A percentile compares a stretch with the other conserved stretches of the same genome.
Conservation (phyloP, 2,888 invertebrate genomes). For the Phlogophora meticulosa region DNA sequence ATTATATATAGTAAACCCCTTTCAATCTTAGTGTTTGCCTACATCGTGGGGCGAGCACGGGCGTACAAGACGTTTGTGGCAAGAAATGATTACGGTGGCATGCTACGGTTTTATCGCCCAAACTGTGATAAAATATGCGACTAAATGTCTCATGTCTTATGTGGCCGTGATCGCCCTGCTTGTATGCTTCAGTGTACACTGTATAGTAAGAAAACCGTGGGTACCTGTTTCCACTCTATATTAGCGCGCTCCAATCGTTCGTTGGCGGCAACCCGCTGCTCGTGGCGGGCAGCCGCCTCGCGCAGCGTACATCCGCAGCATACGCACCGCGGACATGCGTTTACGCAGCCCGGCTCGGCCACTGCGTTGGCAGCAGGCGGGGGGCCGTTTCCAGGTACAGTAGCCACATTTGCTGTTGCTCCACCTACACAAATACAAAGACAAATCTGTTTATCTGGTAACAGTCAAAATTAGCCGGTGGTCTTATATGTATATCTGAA, state of each 20-base stretch:
- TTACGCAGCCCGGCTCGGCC: slow-evolving; percentile 65
- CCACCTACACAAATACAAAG: slow-evolving; percentile 46
- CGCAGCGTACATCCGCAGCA: slow-evolving; percentile 91
- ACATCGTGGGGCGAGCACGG: no score
- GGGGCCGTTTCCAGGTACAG: slow-evolving; percentile 50
- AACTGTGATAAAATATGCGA: no score
- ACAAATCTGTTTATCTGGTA: not conserved
- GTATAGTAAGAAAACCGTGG: not conserved
- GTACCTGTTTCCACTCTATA: slow-evolving; percentile 95
- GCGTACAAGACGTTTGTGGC: no score
- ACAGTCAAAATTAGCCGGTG: not conserved
- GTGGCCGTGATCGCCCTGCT: no score
- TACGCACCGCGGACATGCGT: slow-evolving; percentile 79
- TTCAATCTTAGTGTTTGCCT: no score
- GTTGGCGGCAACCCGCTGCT: slow-evolving; percentile 94
- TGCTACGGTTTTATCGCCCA: no score
- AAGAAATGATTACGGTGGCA: no score
- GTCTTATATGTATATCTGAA: not conserved
- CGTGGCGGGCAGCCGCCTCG: slow-evolving; percentile 95
- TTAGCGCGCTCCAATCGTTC: slow-evolving; percentile 95
- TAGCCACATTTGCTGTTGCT: slow-evolving; percentile 61
- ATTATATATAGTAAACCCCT: no score
- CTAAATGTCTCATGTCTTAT: no score
- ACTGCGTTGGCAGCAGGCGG: slow-evolving; percentile 21
- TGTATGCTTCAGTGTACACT: no score